Base-by-base conservation (phyloP, 30 jellyfish, hydroid and myxozoan genomes). In the Chrysaora quinquecirrha region DNA sequence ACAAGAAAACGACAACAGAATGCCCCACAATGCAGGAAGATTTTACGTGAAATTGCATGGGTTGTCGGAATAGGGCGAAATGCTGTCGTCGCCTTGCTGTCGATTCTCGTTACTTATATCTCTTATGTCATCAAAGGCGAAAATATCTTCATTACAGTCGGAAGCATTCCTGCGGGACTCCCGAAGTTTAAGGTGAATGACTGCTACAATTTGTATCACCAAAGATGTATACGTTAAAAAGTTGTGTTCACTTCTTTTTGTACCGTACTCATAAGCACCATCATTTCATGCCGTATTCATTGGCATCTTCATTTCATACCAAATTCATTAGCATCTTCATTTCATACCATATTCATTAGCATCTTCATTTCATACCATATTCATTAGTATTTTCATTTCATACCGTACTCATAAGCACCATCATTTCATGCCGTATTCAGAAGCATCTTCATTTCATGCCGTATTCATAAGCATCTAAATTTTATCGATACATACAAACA, bases 81-180 rank as follows among this genome's bases (percentile, higher is more conserved):
- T 54, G 96, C 92, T 12, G 48, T 91, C n/a, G 63, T 91, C 10
- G 85, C 95, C 20, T 32, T 87, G 11, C 32, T 81, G n/a, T 88
- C 90, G 1, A 91, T 75, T 30, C 18, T 72, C 11, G 82, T 91
- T n/a, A 64, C 93, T 19, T 91, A 71, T 35, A 24, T 54, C 14
- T 80, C 80, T 29, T 31, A 31, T 20, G 21, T 21, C 24, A n/a
- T 14, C 46, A 34, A 72, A 7, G 7, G 19, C 19, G 29, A 48
- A 19, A 78, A 91, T 80, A 60, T 73, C 28, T 85, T 91, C 58
- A 75, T 78, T 33, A 60, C 87, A 0, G 90, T 90, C 4, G 96
- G 88, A 4, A 24, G 47, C 1, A 35, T 91, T 12, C 98, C 98
- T 0, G 47, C 73, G 48, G 98, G 98, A 22, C 72, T 91, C 10